These are phyloP conservation scores for Chitala chitala DNA, from an alignment of 2,113 vertebrate genomes.

Conservation along the genomic window DNA sequence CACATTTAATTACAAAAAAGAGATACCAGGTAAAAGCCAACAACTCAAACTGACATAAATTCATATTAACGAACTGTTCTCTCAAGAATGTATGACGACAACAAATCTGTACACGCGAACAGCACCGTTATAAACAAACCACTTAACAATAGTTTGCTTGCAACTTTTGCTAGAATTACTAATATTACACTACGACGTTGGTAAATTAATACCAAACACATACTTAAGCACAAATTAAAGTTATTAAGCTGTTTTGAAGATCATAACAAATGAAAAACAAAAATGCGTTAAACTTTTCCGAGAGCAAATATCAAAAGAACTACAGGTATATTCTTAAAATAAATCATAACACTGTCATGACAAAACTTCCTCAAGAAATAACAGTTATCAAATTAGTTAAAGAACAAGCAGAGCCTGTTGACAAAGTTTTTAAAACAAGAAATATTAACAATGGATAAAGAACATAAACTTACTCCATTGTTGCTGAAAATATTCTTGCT, in stretches of 20 bases:
- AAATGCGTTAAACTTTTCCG: not conserved
- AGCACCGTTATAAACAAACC: not conserved
- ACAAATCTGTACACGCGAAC: too few species aligned
- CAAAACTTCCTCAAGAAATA: not conserved
- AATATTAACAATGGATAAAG: constrained; percentile 16
- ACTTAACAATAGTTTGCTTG: not conserved
- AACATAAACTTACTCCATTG: constrained; percentile 70
- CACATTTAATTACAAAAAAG: too few species aligned
- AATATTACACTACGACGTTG: not conserved
- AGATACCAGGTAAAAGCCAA: too few species aligned
- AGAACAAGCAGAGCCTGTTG: not conserved
- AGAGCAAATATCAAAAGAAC: not conserved
- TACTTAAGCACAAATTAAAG: not conserved
- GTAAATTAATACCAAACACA: not conserved
- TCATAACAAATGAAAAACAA: not conserved
- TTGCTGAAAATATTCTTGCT: constrained; percentile 59
- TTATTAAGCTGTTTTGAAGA: not conserved
- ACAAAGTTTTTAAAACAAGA: not conserved
- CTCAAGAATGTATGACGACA: too few species aligned
- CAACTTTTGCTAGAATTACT: not conserved
- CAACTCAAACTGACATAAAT: too few species aligned
- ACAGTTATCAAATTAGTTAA: not conserved
- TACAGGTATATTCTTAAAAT: not conserved
- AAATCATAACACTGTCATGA: not conserved
- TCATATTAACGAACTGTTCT: too few species aligned